These are phyloP conservation scores for Gnathonemus echidnorhynchus DNA, from an alignment of 2,113 vertebrate species.

Conservation along the genomic window DNA sequence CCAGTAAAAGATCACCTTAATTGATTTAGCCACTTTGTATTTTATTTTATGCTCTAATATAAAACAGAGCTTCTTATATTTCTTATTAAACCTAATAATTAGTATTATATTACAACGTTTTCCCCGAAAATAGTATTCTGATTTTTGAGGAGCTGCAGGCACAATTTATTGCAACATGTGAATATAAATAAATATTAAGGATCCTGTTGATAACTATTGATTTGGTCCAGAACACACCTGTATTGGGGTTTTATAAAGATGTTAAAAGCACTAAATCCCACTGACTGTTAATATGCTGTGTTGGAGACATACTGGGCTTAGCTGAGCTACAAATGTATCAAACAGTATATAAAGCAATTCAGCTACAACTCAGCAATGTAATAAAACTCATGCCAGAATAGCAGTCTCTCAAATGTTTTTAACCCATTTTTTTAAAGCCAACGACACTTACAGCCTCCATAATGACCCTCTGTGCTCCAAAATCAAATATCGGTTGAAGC, in stretches of 20 bases:
- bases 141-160: neutral
- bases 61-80: neutral
- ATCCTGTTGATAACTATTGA: neutral
- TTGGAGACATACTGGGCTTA: neutral
- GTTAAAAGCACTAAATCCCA: neutral
- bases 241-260: neutral
- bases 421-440: neutral
- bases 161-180: neutral
- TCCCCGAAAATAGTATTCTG: neutral
- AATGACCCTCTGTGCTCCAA: neutral
- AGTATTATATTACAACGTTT: neutral
- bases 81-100: neutral
- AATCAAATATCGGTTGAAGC: neutral
- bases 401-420: neutral
- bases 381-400: neutral
- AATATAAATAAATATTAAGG: neutral
- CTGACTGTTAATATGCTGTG: neutral
- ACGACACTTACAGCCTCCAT: neutral
- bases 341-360: neutral
- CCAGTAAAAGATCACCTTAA: neutral
- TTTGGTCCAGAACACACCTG: neutral
- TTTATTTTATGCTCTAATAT: neutral
- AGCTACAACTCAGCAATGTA: neutral
- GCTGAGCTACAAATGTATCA: conserved; percentile 1
- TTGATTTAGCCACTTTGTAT: neutral